phyloP scores from a whole-genome alignment of 2,888 invertebrate species.

The Unio pictorum region DNA sequence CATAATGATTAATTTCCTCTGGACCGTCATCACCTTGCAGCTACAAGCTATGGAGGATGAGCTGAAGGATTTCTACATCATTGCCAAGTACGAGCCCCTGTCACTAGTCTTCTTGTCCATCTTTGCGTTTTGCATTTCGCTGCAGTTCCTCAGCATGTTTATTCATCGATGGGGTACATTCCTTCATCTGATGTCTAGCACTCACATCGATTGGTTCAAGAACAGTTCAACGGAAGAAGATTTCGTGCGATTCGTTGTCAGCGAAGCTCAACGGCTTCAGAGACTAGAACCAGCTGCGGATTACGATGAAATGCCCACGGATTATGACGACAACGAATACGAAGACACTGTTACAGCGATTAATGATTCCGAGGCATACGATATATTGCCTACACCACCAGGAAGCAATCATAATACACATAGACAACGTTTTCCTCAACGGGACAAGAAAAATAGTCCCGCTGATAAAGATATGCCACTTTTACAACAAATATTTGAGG shows the following conservation, averaged over 20 bases:
- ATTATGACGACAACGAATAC: constrained; percentile 42
- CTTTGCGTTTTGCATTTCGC: constrained; percentile 56
- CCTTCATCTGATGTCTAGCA: constrained; percentile 63
- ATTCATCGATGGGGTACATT: constrained; percentile 65
- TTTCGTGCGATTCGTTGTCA: constrained; percentile 61
- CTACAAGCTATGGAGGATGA: constrained; percentile 82
- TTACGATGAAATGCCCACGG: constrained; percentile 51
- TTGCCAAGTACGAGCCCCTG: constrained; percentile 59
- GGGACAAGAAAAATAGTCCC: constrained; percentile 30
- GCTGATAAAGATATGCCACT: constrained; percentile 44
- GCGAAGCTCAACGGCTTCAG: constrained; percentile 57
- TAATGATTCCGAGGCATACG: constrained; percentile 21
- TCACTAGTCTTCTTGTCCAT: constrained; percentile 58
- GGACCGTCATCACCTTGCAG: constrained; percentile 98
- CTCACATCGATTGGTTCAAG: constrained; percentile 61
- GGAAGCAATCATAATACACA: constrained; percentile 16
- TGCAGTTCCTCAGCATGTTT: constrained; percentile 63
- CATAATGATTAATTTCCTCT: constrained; percentile 97
- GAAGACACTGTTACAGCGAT: constrained; percentile 19
- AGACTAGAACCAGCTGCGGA: constrained; percentile 58
- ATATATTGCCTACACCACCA: constrained; percentile 31
- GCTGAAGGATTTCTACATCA: constrained; percentile 79
- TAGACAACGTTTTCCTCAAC: constrained; percentile 19
- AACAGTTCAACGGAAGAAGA: constrained; percentile 59
- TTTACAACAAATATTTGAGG: constrained; percentile 60